phyloP scores from a whole-genome alignment of 1,140 invertebrate species.

The Gonatopus flavifemur region DNA sequence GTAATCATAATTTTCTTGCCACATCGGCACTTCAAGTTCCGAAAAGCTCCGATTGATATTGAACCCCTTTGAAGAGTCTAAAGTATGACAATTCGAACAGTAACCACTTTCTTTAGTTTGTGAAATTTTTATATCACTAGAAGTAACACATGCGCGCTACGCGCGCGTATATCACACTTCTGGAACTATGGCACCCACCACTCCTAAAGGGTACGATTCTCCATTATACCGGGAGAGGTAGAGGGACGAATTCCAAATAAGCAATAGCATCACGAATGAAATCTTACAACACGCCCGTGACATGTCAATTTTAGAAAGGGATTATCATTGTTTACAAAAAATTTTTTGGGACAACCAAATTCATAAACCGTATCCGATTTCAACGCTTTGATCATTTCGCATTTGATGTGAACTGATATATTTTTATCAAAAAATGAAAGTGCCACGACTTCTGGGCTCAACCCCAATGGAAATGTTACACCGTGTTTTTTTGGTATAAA shows the following conservation, averaged over 20 bases:
- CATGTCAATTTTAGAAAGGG: too few relatives aligned
- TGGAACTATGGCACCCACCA: too few relatives aligned
- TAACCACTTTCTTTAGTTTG: background rate
- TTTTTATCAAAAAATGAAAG: background rate
- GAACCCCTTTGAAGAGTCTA: background rate
- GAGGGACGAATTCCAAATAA: too few relatives aligned
- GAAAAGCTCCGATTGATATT: conserved; percentile 9
- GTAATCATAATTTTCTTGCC: conserved; percentile 8
- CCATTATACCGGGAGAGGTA: too few relatives aligned
- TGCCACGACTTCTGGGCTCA: background rate
- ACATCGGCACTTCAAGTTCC: background rate
- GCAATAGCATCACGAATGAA: too few relatives aligned
- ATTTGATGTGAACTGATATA: background rate
- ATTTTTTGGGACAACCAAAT: background rate
- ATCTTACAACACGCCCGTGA: too few relatives aligned
- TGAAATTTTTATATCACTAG: background rate
- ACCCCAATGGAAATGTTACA: too few relatives aligned
- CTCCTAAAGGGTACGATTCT: too few relatives aligned
- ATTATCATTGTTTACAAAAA: background rate
- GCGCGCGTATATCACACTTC: too few relatives aligned
- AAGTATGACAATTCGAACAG: background rate
- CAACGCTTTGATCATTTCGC: background rate
- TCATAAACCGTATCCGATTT: background rate
- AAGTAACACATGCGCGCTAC: too few relatives aligned
- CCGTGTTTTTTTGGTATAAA: too few relatives aligned